phyloP scores from a whole-genome alignment of 2,113 vertebrate genomes.

The Caranx melampygus region DNA sequence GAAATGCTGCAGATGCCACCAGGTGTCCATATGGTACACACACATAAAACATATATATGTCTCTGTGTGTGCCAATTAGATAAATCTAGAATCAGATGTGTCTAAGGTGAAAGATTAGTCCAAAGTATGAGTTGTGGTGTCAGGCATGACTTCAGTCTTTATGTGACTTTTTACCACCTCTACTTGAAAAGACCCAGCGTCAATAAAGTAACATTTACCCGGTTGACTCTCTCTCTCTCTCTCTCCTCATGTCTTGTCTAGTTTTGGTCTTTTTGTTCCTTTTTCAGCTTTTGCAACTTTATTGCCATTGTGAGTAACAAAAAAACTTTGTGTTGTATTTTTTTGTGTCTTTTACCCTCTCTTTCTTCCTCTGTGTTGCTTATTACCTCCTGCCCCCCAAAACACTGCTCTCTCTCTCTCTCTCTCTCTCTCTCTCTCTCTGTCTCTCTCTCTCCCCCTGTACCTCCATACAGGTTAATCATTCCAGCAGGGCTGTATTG shows the following conservation, averaged over 20 bases:
- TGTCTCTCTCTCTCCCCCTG: neutral
- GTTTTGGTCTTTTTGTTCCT: neutral
- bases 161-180: constrained; percentile 46
- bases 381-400: constrained; percentile 36
- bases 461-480: constrained; percentile 88
- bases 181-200: neutral
- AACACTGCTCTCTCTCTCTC: neutral
- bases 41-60: neutral
- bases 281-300: neutral
- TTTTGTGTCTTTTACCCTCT: constrained; percentile 26
- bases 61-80: constrained; percentile 27
- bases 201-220: constrained; percentile 5
- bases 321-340: neutral
- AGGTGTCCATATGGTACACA: neutral
- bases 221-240: neutral
- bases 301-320: neutral
- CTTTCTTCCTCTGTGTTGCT: constrained; percentile 13
- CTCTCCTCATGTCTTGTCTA: neutral
- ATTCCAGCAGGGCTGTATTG: constrained; percentile 91
- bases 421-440: neutral
- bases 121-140: constrained; percentile 61
- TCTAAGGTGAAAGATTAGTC: constrained; percentile 39
- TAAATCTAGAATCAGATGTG: constrained; percentile 29
- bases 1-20: neutral
- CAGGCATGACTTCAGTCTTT: constrained; percentile 22